These are phyloP conservation scores for Oreochromis grahami DNA, from an alignment of 2,797 vertebrate genomes.

Conservation along the genomic window DNA sequence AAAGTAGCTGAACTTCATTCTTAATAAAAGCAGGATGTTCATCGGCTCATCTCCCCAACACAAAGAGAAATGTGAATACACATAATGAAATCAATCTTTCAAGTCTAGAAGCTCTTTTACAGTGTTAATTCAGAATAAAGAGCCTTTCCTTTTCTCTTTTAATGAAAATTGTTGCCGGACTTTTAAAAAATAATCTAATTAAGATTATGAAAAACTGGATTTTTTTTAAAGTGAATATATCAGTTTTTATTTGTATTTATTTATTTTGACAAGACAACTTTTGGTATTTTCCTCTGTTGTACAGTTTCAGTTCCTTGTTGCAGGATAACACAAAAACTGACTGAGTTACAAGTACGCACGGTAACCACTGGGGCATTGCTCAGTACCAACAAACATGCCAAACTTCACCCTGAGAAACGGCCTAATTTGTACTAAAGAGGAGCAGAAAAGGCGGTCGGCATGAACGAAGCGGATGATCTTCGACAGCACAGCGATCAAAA, in stretches of 20 bases:
- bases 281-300: not conserved
- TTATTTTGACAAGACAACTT: not conserved
- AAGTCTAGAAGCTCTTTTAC: not conserved
- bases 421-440: not conserved
- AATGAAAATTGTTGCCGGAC: not conserved
- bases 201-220: not conserved
- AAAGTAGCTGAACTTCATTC: not conserved
- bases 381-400: not conserved
- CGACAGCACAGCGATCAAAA: not conserved
- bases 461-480: not conserved
- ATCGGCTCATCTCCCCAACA: not conserved
- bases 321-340: not conserved
- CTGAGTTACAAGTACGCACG: not conserved
- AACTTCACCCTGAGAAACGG: not conserved
- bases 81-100: not conserved
- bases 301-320: not conserved
- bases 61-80: not conserved
- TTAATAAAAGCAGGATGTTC: not conserved
- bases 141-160: not conserved
- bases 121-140: not conserved
- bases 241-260: not conserved
- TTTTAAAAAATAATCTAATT: not conserved
- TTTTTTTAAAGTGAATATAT: not conserved
- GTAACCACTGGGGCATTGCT: rapidly evolving
- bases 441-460: not conserved